A percentile compares a stretch with the other conserved stretches of the same genome.
Evolutionary conservation across 2,797 vertebrate genomes (phyloP).

Genomic region (Falco novaeseelandiae): DNA sequence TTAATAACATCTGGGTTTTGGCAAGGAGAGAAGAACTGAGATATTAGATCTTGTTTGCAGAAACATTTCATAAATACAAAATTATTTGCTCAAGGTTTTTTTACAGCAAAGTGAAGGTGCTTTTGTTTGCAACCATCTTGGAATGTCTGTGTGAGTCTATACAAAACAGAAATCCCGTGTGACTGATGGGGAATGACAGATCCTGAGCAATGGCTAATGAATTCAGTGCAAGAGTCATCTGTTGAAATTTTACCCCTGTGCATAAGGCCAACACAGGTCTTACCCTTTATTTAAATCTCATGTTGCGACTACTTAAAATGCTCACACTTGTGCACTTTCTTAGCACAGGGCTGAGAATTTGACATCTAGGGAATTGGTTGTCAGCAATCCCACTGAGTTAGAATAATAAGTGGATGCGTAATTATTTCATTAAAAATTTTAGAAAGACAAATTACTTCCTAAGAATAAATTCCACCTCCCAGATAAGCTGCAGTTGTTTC

Average conservation of each 20-base stretch:
- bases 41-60: background rate
- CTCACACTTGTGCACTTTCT: background rate
- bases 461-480: background rate
- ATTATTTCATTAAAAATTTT: background rate
- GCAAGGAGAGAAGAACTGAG: background rate
- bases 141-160: background rate
- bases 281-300: background rate
- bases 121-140: background rate
- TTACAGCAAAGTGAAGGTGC: background rate
- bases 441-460: background rate
- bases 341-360: background rate
- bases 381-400: background rate
- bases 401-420: background rate
- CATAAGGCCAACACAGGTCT: background rate
- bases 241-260: background rate
- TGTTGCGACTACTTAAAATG: background rate
- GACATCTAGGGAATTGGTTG: background rate
- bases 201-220: background rate
- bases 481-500: background rate
- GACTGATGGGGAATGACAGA: background rate
- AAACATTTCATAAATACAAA: background rate
- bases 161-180: background rate
- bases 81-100: background rate
- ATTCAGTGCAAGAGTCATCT: background rate
- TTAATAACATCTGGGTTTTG: accelerated